These are phyloP conservation scores for Echinops telfairi DNA, from an alignment of 2,113 vertebrate genomes.

Conservation along the genomic window DNA sequence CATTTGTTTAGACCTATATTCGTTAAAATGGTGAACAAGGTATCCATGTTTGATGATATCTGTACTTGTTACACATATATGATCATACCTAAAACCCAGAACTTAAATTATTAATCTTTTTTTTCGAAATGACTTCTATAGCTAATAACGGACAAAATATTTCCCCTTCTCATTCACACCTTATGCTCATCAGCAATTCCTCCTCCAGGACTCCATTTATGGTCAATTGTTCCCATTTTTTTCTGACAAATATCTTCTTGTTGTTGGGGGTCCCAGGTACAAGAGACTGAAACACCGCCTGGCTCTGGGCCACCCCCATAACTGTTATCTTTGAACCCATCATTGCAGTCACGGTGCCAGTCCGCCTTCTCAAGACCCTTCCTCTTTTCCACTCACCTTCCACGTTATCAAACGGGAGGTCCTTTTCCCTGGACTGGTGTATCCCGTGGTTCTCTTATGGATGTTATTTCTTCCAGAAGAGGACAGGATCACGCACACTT, in stretches of 20 bases:
- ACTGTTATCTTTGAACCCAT: no score
- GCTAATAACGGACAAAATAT: slow-evolving; percentile 26
- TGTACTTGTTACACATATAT: background rate
- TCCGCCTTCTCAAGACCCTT: no score
- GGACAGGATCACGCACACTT: slow-evolving; percentile 9
- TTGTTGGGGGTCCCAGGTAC: background rate
- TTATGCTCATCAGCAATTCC: slow-evolving; percentile 24
- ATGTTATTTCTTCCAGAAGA: slow-evolving; percentile 57
- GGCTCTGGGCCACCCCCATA: no score
- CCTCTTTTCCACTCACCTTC: no score
- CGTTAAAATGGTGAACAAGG: background rate
- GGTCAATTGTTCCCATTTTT: background rate
- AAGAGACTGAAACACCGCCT: no score
- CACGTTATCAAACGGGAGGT: no score
- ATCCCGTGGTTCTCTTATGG: slow-evolving; percentile 27
- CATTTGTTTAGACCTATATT: background rate
- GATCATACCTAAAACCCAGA: background rate
- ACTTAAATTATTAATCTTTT: slow-evolving; percentile 4
- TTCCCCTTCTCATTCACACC: background rate
- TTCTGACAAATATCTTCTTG: background rate
- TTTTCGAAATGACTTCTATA: slow-evolving; percentile 27
- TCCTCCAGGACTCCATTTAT: slow-evolving; percentile 56
- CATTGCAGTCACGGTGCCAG: no score
- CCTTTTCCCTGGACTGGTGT: no score
- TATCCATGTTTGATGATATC: background rate